These are phyloP conservation scores for Reticulitermes lucifugus DNA, from an alignment of 2,888 invertebrate genomes.

Conservation along the genomic window DNA sequence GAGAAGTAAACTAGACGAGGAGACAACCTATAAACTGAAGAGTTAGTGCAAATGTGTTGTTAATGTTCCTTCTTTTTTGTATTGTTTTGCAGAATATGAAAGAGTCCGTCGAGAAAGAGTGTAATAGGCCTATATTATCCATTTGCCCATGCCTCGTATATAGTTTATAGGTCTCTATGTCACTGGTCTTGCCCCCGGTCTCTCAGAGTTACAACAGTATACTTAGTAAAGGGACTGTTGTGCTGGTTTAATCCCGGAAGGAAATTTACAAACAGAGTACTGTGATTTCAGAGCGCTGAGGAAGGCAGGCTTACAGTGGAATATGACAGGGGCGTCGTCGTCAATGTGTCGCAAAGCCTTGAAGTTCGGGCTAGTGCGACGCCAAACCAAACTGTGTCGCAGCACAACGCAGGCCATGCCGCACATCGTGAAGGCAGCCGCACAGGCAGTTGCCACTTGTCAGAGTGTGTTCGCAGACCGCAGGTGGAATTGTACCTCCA, in stretches of 20 bases:
- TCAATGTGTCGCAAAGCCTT: constrained; percentile 56
- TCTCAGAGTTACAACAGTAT: no score
- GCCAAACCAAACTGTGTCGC: constrained; percentile 58
- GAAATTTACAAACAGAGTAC: no score
- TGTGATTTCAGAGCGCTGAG: constrained; percentile 46
- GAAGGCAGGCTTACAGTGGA: constrained; percentile 37
- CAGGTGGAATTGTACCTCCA: constrained; percentile 87
- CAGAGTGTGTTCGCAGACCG: constrained; percentile 77
- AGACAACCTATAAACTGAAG: no score
- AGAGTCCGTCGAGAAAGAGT: no score
- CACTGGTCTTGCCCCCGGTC: no score
- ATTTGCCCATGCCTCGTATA: no score
- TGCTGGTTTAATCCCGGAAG: background rate
- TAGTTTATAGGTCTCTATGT: no score
- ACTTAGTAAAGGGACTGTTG: background rate
- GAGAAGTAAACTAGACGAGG: no score
- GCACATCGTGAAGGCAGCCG: constrained; percentile 80
- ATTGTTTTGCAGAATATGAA: no score
- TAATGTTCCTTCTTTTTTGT: no score
- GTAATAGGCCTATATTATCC: no score
- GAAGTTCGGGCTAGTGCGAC: constrained; percentile 54
- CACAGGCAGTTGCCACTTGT: constrained; percentile 76
- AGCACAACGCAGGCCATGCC: constrained; percentile 69
- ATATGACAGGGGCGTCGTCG: constrained; percentile 37
- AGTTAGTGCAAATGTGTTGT: no score